Base-by-base conservation (phyloP, 2,113 vertebrate genomes). In the Lophochroa leadbeateri region DNA sequence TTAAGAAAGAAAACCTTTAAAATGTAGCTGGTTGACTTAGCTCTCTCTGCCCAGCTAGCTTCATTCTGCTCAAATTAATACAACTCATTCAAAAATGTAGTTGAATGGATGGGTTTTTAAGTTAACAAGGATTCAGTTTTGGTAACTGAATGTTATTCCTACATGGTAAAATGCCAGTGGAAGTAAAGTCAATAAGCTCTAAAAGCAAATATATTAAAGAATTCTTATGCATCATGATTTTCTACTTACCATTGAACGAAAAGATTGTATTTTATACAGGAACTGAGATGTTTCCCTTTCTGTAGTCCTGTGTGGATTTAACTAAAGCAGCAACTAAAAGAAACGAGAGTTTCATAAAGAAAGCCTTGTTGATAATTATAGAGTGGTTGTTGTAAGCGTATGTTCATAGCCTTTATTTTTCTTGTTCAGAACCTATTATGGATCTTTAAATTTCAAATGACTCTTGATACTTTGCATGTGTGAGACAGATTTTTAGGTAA, bases 251-350 rank as follows among this genome's bases (percentile, higher is more conserved):
- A 93, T 94, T 1, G 6, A 89, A 78, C 89, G 94, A 92, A 69
- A 95, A 85, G 85, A 91, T 92, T 96, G 74, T 82, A 67, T 96
- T 95, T 96, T 96, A 81, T 71, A 91, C 75, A 95, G 92, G 94
- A 97, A 96, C 86, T 82, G 92, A 90, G 71, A 79, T 96, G 90
- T 97, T 96, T 97, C 92, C 82, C 79, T 97, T 96, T 97, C 94
- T 92, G 79, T 91, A 90, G 67, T 93, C 91, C 83, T 90, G n/a
- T 92, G 90, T 92, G 91, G 91, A 85, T 89, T 94, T 94, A 96
- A 94, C 87, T 92, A 96, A 96, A 83, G 78, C 90, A 96, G 69
- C 72, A 96, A 92, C 82, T 91, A 91, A 97, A 78, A 96, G 94
- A 97, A 97, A 96, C 70, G 92, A 74, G 86, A 82, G 64, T 79